Conservation (phyloP, 2,888 invertebrate genomes). For the Aspidapion aeneum region DNA sequence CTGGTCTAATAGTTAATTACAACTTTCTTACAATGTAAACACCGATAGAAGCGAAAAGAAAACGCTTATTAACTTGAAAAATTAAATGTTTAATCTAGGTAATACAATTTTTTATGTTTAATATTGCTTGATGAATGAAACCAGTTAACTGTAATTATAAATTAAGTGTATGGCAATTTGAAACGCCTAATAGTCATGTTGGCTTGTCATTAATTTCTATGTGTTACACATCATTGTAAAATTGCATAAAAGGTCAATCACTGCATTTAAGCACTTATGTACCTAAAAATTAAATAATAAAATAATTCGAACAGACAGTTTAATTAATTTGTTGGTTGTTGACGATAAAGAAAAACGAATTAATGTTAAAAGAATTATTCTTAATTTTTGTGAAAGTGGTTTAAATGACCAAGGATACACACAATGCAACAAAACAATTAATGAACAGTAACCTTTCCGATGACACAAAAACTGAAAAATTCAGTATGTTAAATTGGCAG, state of each 20-base stretch:
- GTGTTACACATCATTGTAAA: too few species aligned
- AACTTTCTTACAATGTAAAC: neutral
- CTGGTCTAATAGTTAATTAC: neutral
- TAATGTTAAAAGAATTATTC: too few species aligned
- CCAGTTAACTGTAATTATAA: neutral
- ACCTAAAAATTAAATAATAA: too few species aligned
- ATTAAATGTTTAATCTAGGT: neutral
- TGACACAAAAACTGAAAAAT: constrained; percentile 11
- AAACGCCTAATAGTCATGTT: neutral
- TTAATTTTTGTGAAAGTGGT: too few species aligned
- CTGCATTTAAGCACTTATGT: too few species aligned
- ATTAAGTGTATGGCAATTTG: too few species aligned
- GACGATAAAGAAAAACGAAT: too few species aligned
- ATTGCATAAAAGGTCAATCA: too few species aligned
- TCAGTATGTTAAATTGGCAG: constrained; percentile 12
- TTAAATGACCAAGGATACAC: neutral
- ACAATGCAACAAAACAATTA: neutral
- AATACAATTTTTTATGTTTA: neutral
- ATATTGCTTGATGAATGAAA: too few species aligned
- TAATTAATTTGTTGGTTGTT: too few species aligned
- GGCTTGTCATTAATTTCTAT: too few species aligned
- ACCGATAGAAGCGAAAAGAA: neutral
- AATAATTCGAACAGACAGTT: too few species aligned
- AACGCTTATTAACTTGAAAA: neutral
- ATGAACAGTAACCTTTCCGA: constrained; percentile 5